phyloP scores from a whole-genome alignment of 2,888 invertebrate genomes.

The Peribatodes rhomboidaria region DNA sequence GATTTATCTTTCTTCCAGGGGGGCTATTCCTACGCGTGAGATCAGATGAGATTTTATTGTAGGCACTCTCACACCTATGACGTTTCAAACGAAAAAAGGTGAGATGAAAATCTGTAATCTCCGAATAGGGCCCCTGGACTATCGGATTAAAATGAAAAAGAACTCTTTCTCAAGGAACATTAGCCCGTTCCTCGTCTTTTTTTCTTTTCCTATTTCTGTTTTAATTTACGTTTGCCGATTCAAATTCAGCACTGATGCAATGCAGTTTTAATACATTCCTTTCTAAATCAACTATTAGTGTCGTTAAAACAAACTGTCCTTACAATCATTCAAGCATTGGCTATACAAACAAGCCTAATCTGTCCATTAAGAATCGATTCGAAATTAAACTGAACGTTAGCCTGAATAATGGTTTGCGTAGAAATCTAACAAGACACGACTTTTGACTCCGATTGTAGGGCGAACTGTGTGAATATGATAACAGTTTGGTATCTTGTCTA shows the following conservation, averaged over 20 bases:
- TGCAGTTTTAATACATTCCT: constrained; percentile 6
- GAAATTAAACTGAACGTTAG: constrained; percentile 51
- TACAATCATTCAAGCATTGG: constrained; percentile 17
- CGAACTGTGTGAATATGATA: constrained; percentile 8
- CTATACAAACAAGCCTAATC: constrained; percentile 43
- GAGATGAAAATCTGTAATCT: no score
- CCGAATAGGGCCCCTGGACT: no score
- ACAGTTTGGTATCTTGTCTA: not conserved
- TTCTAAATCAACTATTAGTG: constrained; percentile 4
- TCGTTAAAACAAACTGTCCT: constrained; percentile 25
- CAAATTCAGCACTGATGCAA: not conserved
- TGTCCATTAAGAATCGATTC: constrained; percentile 46
- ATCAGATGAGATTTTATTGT: no score
- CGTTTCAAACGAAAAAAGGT: no score
- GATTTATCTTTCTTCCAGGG: not conserved
- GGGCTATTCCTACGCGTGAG: no score
- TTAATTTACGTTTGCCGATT: no score
- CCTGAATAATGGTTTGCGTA: constrained; percentile 55
- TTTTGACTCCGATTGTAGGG: constrained; percentile 46
- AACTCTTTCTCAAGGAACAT: no score
- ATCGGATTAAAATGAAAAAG: no score
- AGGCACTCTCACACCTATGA: no score
- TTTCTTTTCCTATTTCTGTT: no score
- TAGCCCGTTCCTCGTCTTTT: no score
- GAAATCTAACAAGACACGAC: constrained; percentile 65